Evolutionary conservation across 2,888 invertebrate genomes (phyloP), one percentile per base, ranked within the genome.

Genomic region (Zaprionus lineosus): DNA sequence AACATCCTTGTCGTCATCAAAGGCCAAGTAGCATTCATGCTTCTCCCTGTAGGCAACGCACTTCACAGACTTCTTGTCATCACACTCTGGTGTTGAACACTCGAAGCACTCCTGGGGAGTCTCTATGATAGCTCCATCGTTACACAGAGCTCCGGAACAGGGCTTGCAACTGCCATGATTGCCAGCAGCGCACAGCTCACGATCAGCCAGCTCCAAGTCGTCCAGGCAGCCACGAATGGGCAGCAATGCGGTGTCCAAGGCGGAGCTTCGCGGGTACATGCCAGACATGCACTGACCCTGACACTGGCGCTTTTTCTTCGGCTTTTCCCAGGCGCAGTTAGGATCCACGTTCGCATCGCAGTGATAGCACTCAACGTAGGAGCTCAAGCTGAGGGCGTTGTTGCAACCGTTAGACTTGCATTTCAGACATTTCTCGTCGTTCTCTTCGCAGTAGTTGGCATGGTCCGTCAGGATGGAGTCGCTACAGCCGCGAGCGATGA

Each of bases 391-490:
- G 0, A 16, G 1, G 0, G 84, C 88, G 15, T 52, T 76, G 55
- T 89, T 89, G 47, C 89, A 89, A 0, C 57, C 78, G 26, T 84
- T 85, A 1, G 89, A 89, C 60, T 89, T 89, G 61, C 89, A 89
- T 36, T 64, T 62, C 2, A 58, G 33, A 19, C 89, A 89, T 0
- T 60, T 76, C 0, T 39, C 78, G 0, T 43, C 9, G 21, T 87
- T 72, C 1, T 36, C 31, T 3, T 87, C 84, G 15, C 89, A 89
- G 34, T 84, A 85, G 1, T 48, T 64, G 4, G 36, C 34, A 8
- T 86, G 60, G 1, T 64, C 55, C 0, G 29, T 16, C 0, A 41
- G 33, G 0, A 88, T 57, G 2, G 58, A 12, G 50, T 88, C 87
- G 24, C 84, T 87, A 61, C 89, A 89, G 2, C 89, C 89, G 1